Conservation (phyloP, 2,797 vertebrate species). For the Dicrostonyx torquatus region DNA sequence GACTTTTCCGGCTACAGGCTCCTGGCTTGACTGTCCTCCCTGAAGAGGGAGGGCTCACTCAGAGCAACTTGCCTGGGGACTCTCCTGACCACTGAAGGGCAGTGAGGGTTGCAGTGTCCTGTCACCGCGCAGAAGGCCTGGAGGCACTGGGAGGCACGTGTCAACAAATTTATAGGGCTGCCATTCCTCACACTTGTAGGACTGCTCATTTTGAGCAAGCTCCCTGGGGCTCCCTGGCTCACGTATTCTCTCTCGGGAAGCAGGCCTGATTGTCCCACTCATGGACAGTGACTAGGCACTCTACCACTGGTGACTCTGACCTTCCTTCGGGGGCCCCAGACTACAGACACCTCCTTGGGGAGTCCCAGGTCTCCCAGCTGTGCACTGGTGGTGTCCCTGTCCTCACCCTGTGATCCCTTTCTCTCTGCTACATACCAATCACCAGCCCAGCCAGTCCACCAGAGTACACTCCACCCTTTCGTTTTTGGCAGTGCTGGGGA, state of each 20-base stretch:
- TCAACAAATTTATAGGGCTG: neutral
- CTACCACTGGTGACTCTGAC: neutral
- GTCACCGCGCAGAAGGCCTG: neutral
- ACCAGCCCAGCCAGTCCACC: neutral
- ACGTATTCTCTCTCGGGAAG: fast-evolving
- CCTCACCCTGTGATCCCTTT: neutral
- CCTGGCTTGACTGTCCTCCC: fast-evolving
- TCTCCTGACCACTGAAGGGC: neutral
- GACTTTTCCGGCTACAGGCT: neutral
- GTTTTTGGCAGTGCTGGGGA: neutral
- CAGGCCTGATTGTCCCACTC: neutral
- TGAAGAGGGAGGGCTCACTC: neutral
- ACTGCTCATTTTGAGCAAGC: neutral
- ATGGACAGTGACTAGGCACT: neutral
- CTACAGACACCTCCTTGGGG: neutral
- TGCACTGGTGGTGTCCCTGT: neutral
- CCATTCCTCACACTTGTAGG: neutral
- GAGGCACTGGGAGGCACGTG: neutral
- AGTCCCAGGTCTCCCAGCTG: neutral
- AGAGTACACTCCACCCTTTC: neutral
- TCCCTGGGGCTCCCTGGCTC: neutral
- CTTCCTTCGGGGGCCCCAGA: neutral
- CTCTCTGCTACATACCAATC: neutral
- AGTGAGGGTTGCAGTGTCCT: neutral
- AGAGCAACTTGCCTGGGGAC: neutral